Evolutionary conservation across 2,113 vertebrate species (phyloP), one percentile per base, ranked within the genome.

Genomic region (Lepisosteus osseus): DNA sequence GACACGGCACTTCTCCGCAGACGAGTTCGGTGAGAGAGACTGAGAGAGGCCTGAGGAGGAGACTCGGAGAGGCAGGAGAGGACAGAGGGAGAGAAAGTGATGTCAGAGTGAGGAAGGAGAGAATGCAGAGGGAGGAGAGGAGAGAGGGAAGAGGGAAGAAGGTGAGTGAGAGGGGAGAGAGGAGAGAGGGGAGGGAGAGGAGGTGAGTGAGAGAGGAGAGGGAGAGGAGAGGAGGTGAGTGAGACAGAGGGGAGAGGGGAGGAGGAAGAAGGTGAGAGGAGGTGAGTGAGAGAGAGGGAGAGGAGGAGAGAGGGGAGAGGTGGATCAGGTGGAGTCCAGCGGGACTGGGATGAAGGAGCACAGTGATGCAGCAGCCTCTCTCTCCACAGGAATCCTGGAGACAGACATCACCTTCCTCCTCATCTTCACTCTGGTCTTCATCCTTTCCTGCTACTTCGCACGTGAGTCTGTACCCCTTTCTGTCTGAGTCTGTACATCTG

Each of bases 1-100:
- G 95, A 97, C 94, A 0, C 88, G 91, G 64, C 95, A 97, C 85
- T 97, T 97, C 83, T 97, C 95, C 0, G 95, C 95, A 0, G 95
- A 97, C 61, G 95, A 97, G 75, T 97, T 97, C 54, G 95, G 95
- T 96, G 80, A 92, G 92, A 79, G 17, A 57, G 69, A 78, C 29
- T 29, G 43, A 43, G 44, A 67, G 44, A 47, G 42, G 12, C 13
- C 5, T 40, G 12, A 14, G 43, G 13, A 11, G 42, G 7, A 43
- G 6, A 43, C 13, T 41, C n/a, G 42, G 0, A 43, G 8, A 43
- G 13, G 40, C 3, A 29, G 3, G 63, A 41, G 29, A 3, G 6
- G 17, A 12, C 3, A 9, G 63, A 29, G 6, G 29, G 3, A 29
- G n/a, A 43, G n/a, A 29, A 11, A 3, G 1, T 29, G 45, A 47